phyloP scores from a whole-genome alignment of 2,113 vertebrate genomes.

The Lathamus discolor region DNA sequence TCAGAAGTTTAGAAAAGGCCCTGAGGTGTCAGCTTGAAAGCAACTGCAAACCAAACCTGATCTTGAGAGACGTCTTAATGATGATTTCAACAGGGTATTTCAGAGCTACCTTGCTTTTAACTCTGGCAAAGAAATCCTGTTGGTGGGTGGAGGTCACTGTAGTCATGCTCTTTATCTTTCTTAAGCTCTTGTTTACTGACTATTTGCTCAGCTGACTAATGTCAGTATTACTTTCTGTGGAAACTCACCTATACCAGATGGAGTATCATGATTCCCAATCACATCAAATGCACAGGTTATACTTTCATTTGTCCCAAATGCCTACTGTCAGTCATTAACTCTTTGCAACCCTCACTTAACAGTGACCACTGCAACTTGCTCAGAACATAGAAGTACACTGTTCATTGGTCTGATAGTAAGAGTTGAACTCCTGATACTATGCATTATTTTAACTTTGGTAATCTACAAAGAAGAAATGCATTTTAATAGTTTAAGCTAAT shows the following conservation, averaged over 20 bases:
- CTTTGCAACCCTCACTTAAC: neutral
- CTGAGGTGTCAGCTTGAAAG: neutral
- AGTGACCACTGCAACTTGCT: neutral
- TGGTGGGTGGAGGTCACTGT: neutral
- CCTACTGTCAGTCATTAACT: neutral
- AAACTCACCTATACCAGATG: neutral
- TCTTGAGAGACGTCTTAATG: neutral
- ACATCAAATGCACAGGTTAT: neutral
- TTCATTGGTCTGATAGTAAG: neutral
- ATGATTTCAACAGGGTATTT: neutral
- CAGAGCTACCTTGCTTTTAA: neutral
- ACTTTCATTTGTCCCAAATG: neutral
- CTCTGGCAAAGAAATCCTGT: neutral
- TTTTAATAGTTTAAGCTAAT: neutral
- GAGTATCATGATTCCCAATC: neutral
- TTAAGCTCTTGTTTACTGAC: neutral
- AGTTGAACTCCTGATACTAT: neutral
- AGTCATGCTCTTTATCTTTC: neutral
- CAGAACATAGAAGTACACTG: neutral
- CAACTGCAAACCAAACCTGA: neutral
- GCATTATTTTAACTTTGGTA: neutral
- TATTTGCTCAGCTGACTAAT: neutral
- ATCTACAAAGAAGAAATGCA: neutral
- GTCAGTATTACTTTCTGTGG: neutral
- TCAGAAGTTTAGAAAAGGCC: constrained; percentile 28